These are phyloP conservation scores for Actias luna DNA, from an alignment of 2,888 invertebrate species.

Conservation along the genomic window DNA sequence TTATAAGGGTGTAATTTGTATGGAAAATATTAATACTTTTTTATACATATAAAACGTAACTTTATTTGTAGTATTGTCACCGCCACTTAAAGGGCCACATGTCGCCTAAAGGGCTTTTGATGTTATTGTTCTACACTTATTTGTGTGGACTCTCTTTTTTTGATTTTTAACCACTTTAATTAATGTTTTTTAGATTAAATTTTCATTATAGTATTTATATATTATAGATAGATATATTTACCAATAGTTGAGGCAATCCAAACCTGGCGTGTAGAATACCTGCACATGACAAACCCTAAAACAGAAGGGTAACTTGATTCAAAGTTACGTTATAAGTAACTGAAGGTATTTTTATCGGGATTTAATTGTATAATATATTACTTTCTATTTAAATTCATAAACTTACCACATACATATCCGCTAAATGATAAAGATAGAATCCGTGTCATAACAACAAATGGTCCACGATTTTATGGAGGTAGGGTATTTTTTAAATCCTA, in stretches of 20 bases:
- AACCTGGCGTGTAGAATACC: too few relatives aligned
- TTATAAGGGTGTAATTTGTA: slow-evolving; percentile 41
- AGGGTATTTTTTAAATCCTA: too few relatives aligned
- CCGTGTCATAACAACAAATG: too few relatives aligned
- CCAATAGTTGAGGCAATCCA: neutral
- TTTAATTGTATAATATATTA: too few relatives aligned
- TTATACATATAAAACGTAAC: slow-evolving; percentile 72
- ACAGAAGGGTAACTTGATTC: too few relatives aligned
- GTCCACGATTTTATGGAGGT: too few relatives aligned
- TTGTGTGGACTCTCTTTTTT: slow-evolving; percentile 21
- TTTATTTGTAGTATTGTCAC: slow-evolving; percentile 80
- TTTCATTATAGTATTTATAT: neutral
- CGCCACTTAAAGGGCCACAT: slow-evolving; percentile 79
- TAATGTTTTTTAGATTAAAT: slow-evolving; percentile 12
- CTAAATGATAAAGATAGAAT: too few relatives aligned
- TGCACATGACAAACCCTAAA: too few relatives aligned
- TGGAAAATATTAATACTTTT: slow-evolving; percentile 55
- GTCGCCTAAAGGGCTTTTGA: slow-evolving; percentile 74
- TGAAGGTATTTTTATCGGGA: too few relatives aligned
- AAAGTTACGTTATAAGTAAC: too few relatives aligned
- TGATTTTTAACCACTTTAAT: slow-evolving; percentile 12
- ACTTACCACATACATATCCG: too few relatives aligned
- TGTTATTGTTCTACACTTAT: slow-evolving; percentile 56
- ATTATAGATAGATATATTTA: neutral
- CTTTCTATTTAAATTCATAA: too few relatives aligned